Evolutionary conservation across 92 coral and sea anemone species (phyloP).

Genomic region (Zoanthus gigantus): DNA sequence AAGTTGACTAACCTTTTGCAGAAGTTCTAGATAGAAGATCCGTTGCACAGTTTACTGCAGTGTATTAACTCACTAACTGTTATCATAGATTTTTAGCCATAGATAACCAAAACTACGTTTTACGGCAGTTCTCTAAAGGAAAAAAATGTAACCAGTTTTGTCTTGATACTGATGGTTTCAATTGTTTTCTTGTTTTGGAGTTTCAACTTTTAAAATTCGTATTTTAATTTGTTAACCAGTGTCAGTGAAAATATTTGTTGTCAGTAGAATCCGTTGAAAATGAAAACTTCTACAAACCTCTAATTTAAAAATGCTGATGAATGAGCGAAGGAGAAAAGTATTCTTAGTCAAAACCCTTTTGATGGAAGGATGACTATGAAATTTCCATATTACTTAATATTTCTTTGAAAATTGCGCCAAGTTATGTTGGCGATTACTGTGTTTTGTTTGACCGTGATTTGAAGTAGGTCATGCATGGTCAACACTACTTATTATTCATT

Average conservation of each 20-base stretch:
- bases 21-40: background rate
- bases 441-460: background rate
- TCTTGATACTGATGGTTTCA: no score
- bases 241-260: background rate
- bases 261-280: background rate
- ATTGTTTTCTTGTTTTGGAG: no score
- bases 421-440: background rate
- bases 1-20: background rate
- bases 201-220: no score
- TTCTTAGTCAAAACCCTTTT: background rate
- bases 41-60: no score
- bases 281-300: background rate
- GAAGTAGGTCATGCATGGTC: background rate
- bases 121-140: no score
- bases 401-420: background rate
- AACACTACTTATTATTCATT: background rate
- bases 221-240: background rate
- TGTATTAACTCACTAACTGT: no score
- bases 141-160: no score
- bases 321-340: background rate
- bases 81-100: no score
- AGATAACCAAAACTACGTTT: no score
- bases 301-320: background rate
- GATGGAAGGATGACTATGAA: background rate
- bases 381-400: background rate